Percentiles rank a stretch among this genome's conserved stretches.
Conservation (phyloP, 2,888 invertebrate genomes). For the Drosophila longiperda region DNA sequence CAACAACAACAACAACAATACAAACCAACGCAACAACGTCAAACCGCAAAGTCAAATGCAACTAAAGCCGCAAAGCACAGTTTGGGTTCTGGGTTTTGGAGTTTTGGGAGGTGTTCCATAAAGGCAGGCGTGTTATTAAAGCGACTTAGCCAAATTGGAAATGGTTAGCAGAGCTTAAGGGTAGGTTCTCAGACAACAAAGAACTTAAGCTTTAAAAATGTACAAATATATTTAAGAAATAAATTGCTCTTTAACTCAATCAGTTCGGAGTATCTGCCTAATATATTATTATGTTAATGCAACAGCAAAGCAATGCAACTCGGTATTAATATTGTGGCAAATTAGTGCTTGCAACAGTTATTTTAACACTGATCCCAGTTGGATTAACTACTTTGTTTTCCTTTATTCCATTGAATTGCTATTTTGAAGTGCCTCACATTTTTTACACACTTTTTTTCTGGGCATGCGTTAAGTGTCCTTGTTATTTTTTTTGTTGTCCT, state of each 20-base stretch:
- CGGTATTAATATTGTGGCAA: not conserved
- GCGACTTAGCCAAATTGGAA: slow-evolving; percentile 52
- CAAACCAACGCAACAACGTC: slow-evolving; percentile 66
- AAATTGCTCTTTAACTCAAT: not conserved
- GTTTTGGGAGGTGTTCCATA: slow-evolving; percentile 23
- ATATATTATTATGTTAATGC: not conserved
- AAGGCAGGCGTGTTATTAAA: slow-evolving; percentile 57
- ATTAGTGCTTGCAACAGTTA: slow-evolving; percentile 35
- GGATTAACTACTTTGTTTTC: slow-evolving; percentile 26
- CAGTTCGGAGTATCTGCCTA: not conserved
- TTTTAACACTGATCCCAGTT: slow-evolving; percentile 24
- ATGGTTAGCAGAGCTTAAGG: slow-evolving; percentile 14
- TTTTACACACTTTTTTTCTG: slow-evolving; percentile 31
- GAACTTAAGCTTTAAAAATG: slow-evolving; percentile 4
- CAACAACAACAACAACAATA: slow-evolving; percentile 40
- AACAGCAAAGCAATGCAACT: not conserved
- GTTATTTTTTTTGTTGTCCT: slow-evolving; percentile 10
- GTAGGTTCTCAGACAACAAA: slow-evolving; percentile 17
- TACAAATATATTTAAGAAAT: not conserved
- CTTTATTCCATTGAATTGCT: slow-evolving; percentile 7
- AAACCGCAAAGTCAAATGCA: slow-evolving; percentile 82
- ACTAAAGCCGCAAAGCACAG: slow-evolving; percentile 72
- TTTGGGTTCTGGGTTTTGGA: slow-evolving; percentile 24
- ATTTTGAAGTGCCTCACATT: slow-evolving; percentile 24
- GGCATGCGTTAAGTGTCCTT: slow-evolving; percentile 23